These are phyloP conservation scores for Herpetotheres cachinnans DNA, from an alignment of 2,113 vertebrate species.

Conservation along the genomic window DNA sequence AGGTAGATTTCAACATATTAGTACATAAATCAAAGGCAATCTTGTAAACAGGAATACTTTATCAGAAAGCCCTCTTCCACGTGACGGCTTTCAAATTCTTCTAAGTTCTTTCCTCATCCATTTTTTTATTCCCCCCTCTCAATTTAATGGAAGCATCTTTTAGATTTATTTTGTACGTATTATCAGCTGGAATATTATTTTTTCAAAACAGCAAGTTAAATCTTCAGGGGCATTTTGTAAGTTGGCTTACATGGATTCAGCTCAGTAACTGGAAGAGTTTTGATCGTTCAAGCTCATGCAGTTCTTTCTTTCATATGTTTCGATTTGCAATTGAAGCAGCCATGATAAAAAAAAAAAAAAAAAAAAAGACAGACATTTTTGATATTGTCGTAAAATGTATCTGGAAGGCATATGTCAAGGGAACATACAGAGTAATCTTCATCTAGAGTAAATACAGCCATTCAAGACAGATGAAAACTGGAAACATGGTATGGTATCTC, in stretches of 20 bases:
- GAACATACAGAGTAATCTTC: conserved; percentile 53
- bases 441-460: conserved; percentile 59
- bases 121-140: neutral
- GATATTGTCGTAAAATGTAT: conserved; percentile 47
- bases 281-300: conserved; percentile 10
- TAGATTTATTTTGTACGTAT: neutral
- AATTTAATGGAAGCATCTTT: neutral
- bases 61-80: conserved; percentile 12
- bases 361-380: neutral
- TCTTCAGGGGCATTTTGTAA: conserved; percentile 35
- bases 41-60: conserved; percentile 48
- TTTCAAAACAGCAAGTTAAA: conserved; percentile 12
- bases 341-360: neutral
- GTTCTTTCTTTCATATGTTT: conserved; percentile 50
- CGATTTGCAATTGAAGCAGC: conserved; percentile 41
- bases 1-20: conserved; percentile 40
- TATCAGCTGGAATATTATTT: conserved; percentile 11
- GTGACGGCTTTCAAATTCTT: conserved; percentile 29
- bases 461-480: conserved; percentile 44
- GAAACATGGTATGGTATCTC: conserved; percentile 43
- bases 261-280: conserved; percentile 42
- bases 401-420: conserved; percentile 58
- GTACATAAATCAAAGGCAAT: conserved; percentile 47
- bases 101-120: neutral
- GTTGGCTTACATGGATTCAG: conserved; percentile 5